These are phyloP conservation scores for Sceliomorpha sp. DNA, from an alignment of 2,888 invertebrate species.

Conservation along the genomic window DNA sequence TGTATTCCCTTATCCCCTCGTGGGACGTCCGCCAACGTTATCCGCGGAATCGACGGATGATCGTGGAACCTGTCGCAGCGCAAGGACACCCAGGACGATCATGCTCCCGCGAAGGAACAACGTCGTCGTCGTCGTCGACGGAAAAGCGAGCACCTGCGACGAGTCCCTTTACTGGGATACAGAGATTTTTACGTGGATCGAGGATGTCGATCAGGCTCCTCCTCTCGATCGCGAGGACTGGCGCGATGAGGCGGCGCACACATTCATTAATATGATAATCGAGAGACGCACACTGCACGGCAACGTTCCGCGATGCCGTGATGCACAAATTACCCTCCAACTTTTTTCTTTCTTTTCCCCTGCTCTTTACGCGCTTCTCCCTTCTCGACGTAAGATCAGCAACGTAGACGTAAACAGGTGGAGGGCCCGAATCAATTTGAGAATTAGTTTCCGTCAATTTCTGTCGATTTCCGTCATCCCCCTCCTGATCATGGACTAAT, in stretches of 20 bases:
- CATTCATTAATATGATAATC: slow-evolving; percentile 72
- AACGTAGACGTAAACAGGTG: no score
- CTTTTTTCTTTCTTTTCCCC: no score
- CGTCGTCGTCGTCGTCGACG: no score
- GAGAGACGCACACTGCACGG: slow-evolving; percentile 35
- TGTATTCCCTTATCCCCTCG: slow-evolving; percentile 36
- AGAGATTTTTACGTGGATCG: slow-evolving; percentile 15
- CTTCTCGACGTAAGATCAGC: no score
- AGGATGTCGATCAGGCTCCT: slow-evolving; percentile 47
- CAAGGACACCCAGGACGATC: slow-evolving; percentile 51
- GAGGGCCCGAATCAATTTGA: no score
- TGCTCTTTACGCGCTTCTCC: no score
- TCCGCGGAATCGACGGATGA: slow-evolving; percentile 27
- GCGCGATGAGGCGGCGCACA: slow-evolving; percentile 57
- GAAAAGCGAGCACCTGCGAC: slow-evolving; percentile 18
- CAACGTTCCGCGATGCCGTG: slow-evolving; percentile 51
- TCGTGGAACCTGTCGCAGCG: slow-evolving; percentile 43
- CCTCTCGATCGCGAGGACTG: slow-evolving; percentile 55
- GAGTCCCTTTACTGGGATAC: not conserved
- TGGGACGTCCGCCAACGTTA: slow-evolving; percentile 18
- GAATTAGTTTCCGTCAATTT: no score
- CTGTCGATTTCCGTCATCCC: no score
- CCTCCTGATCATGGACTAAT: no score
- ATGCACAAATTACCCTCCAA: no score
- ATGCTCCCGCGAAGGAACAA: slow-evolving; percentile 36